Evolutionary conservation across 2,888 invertebrate genomes (phyloP), one percentile per base, ranked within the genome.

Genomic region (Xestobium rufovillosum): DNA sequence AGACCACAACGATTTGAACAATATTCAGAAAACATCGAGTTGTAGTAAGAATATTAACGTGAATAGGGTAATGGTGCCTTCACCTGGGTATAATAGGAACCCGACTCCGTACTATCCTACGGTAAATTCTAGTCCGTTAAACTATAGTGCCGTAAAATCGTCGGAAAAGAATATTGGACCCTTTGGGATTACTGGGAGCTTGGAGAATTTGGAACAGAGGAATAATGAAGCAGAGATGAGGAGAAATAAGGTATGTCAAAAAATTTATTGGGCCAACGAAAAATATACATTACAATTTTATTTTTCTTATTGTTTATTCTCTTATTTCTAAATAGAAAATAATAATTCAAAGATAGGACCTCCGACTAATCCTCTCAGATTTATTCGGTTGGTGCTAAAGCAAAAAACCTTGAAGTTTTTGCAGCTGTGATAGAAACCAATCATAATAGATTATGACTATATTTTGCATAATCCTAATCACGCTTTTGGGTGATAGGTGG

Each of bases 71-170:
- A 62, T 66, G 14, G 57, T 64, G 3, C 71, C 71, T 2, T 71
- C 71, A 45, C 72, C 72, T 0, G 68, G 68, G 14, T 72, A 69
- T 47, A 70, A 71, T 56, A 63, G 72, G 11, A 70, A 72, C 51
- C 70, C 70, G 1, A 58, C 57, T 31, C 55, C 53, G 6, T 50
- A 50, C 30, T 51, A 53, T 31, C 48, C 65, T 40, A 66, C 64
- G 39, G 47, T 60, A 9, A 64, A 65, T 1, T 61, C 66, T 2
- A 61, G 58, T 45, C 62, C 65, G 3, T 48, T 54, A 11, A 47
- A 54, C 4, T 52, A 50, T 37, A 51, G 51, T 15, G 30, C 43
- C 14, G 53, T 55, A 45, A n/a, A n/a, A 19, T 19, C 23, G 6
- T 19, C 23, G 23, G 23, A 19, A n/a, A 19, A 19, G 23, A 50